These are phyloP conservation scores for Mungos mungo DNA, from an alignment of 2,113 vertebrate species.

Conservation along the genomic window DNA sequence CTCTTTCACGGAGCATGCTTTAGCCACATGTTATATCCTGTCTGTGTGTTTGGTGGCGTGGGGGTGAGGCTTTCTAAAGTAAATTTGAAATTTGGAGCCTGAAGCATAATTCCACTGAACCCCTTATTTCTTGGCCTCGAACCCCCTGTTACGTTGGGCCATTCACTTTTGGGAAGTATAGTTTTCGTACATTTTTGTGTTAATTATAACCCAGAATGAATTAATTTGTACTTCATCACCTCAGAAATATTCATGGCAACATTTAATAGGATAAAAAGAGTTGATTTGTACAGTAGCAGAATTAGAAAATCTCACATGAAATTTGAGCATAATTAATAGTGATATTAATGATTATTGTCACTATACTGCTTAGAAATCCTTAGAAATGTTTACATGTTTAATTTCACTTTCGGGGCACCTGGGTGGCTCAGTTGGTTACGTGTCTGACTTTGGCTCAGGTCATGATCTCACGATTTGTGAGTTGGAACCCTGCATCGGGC, in stretches of 20 bases:
- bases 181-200: not conserved
- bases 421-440: too few species aligned
- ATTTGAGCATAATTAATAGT: slow-evolving; percentile 11
- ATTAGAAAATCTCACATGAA: slow-evolving; percentile 40
- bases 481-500: too few species aligned
- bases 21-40: not conserved
- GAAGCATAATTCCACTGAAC: not conserved
- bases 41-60: not conserved
- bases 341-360: not conserved
- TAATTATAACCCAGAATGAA: not conserved
- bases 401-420: not conserved
- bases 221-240: not conserved
- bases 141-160: not conserved
- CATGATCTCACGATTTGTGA: too few species aligned
- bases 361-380: not conserved
- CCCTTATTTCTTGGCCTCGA: not conserved
- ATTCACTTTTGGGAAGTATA: not conserved
- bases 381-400: not conserved
- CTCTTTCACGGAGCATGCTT: not conserved
- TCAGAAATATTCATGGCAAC: slow-evolving; percentile 8
- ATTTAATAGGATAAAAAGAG: not conserved
- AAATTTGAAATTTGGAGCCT: not conserved
- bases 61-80: not conserved
- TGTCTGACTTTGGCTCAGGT: too few species aligned
- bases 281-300: not conserved